Conservation (phyloP, 2,888 invertebrate genomes). For the Pimpla rufipes region DNA sequence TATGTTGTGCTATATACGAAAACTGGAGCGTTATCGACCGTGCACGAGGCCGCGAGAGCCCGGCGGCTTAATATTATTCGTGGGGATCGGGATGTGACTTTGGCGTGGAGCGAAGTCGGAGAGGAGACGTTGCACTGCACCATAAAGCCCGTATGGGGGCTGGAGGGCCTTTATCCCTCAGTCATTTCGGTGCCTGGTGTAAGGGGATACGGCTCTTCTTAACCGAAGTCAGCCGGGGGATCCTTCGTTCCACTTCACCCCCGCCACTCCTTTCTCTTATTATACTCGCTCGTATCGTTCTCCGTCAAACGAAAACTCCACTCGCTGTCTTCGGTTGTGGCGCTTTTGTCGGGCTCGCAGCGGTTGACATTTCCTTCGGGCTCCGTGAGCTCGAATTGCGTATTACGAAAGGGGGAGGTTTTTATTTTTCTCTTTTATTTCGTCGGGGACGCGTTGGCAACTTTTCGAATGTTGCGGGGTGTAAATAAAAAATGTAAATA, state of each 20-base stretch:
- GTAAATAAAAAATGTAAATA: no score
- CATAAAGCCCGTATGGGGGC: conserved; percentile 49
- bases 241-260: conserved; percentile 21
- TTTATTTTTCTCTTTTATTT: background rate
- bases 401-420: background rate
- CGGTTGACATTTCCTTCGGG: background rate
- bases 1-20: conserved; percentile 45
- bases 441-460: background rate
- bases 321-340: background rate
- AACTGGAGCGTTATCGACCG: conserved; percentile 68
- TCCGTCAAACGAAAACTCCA: background rate
- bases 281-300: background rate
- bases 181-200: conserved; percentile 61
- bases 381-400: background rate
- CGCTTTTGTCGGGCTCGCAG: background rate
- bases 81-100: conserved; percentile 45
- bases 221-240: conserved; percentile 39
- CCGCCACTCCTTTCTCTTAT: conserved; percentile 23
- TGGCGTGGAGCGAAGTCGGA: conserved; percentile 12
- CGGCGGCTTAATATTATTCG: conserved; percentile 63
- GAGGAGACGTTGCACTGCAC: conserved; percentile 36
- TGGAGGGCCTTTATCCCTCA: conserved; percentile 70
- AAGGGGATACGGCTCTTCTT: conserved; percentile 38
- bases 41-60: conserved; percentile 39
- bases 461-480: no score